Conservation (phyloP, 1,140 invertebrate species). For the Magallana angulata region DNA sequence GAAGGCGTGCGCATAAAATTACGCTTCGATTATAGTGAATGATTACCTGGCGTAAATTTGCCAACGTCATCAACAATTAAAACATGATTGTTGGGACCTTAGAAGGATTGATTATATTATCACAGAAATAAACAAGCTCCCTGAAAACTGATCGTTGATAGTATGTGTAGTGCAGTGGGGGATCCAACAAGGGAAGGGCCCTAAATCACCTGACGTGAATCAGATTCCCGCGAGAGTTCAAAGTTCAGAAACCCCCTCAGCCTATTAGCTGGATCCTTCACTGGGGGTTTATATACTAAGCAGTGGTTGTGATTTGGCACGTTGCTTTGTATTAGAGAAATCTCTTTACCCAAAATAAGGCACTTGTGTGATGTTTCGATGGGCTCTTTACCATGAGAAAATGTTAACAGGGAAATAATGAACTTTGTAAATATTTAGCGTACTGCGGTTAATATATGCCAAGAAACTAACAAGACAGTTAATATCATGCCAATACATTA, state of each 20-base stretch:
- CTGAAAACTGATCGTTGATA: slow-evolving; percentile 17
- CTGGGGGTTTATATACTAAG: neutral
- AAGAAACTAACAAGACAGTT: neutral
- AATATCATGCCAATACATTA: no score
- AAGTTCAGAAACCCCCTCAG: no score
- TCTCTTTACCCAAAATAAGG: neutral
- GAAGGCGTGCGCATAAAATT: neutral
- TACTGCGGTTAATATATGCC: neutral
- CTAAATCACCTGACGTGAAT: no score
- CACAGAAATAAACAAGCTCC: slow-evolving; percentile 27
- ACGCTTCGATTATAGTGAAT: neutral
- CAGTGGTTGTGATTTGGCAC: slow-evolving; percentile 18
- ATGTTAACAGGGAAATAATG: no score
- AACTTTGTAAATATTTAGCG: no score
- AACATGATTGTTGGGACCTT: slow-evolving; percentile 37
- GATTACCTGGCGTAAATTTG: neutral
- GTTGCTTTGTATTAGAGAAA: neutral
- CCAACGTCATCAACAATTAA: neutral
- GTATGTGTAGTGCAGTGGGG: neutral
- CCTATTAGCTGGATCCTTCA: no score
- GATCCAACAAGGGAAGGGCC: no score
- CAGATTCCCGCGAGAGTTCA: no score
- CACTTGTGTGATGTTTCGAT: neutral
- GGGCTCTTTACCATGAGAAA: no score
- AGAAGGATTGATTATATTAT: neutral